Base-by-base conservation (phyloP, 2,113 vertebrate genomes). In the Ammodytes marinus region DNA sequence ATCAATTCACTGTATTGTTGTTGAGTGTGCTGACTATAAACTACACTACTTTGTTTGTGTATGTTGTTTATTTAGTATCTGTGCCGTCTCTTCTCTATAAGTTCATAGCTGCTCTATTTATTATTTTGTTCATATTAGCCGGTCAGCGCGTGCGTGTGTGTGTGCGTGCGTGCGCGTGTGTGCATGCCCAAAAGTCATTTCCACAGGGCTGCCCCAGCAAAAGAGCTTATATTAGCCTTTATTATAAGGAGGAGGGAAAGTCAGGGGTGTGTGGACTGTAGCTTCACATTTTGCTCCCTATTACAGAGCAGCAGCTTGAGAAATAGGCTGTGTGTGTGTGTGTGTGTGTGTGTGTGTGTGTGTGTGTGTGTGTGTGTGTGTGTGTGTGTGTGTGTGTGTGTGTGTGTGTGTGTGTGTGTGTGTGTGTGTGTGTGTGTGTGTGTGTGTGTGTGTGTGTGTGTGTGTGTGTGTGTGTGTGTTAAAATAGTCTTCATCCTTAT, bases 181-280 rank as follows among this genome's bases (percentile, higher is more conserved):
- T 45, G 46, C 37, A 35, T 60, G 35, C 11, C 39, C 46, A 52
- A 15, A 59, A 7, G 50, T 17, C 2, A 13, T 73, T 73, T 72
- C 37, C 55, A 63, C 58, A 49, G 59, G 42, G 42, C 15, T 59
- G 11, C 47, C 53, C 49, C 52, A 37, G 57, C 66, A 67, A 54
- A 67, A 73, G 64, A 65, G 72, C 46, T 61, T 27, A 27, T 27
- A 27, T 27, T 27, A 27, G 15, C 45, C 19, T 82, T 64, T 69
- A 63, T 81, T 59, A 82, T 57, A 57, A 57, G 78, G 53, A n/a
- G 14, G 47, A 67, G 69, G 12, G 40, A 73, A 35, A 70, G 46
- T 67, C 46, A 46, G 14, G 39, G 66, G 46, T 52, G 37, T 58
- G 49, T 39, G 0, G 8, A 77, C 52, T 66, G 43, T 50, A 50